These are phyloP conservation scores for Drosophila melanosoma DNA, from an alignment of 2,888 invertebrate species.

Conservation along the genomic window DNA sequence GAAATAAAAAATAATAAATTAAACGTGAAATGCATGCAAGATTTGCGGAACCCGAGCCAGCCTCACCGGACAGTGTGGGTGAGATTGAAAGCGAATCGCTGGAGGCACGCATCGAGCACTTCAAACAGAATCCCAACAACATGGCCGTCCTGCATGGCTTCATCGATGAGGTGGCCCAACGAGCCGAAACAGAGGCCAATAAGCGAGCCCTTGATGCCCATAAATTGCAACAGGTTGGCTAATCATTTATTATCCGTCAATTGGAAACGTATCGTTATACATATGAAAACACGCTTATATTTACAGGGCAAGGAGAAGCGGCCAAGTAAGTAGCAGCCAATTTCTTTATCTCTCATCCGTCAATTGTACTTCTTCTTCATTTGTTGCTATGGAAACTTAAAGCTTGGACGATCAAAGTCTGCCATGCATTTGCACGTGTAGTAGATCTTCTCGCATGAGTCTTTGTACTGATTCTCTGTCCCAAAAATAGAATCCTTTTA, in stretches of 20 bases:
- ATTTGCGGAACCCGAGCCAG: conserved; percentile 76
- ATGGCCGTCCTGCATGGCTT: conserved; percentile 87
- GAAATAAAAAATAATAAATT: conserved; percentile 9
- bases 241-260: conserved; percentile 41
- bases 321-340: conserved; percentile 75
- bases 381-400: conserved; percentile 78
- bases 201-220: conserved; percentile 85
- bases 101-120: conserved; percentile 86
- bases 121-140: conserved; percentile 87
- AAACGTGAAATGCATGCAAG: conserved; percentile 79
- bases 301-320: conserved; percentile 80
- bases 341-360: not conserved
- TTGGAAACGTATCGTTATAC: conserved; percentile 10
- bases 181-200: conserved; percentile 87
- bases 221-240: conserved; percentile 86
- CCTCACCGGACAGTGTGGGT: conserved; percentile 66
- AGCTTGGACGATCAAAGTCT: conserved; percentile 72
- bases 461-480: conserved; percentile 81
- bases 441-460: conserved; percentile 80
- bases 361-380: conserved; percentile 9
- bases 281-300: conserved; percentile 19
- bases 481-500: conserved; percentile 8
- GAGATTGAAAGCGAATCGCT: conserved; percentile 72
- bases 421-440: conserved; percentile 81
- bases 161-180: conserved; percentile 87